Percentiles rank a stretch among this genome's conserved stretches.
phyloP scores from a whole-genome alignment of 2,113 vertebrate species.

The Cyprinus carpio region DNA sequence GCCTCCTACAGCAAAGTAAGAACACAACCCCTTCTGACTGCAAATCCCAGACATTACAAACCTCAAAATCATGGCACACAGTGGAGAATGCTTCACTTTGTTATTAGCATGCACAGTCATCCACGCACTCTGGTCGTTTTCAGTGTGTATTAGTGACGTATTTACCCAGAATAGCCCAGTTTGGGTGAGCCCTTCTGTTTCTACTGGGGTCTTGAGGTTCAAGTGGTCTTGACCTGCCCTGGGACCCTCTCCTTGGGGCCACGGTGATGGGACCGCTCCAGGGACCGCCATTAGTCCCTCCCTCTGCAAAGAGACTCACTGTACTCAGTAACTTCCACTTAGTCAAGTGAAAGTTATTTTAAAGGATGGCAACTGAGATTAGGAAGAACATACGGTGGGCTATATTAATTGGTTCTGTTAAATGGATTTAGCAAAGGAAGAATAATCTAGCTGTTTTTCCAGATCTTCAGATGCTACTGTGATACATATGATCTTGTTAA shows the following conservation, averaged over 20 bases:
- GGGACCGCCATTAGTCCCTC: slow-evolving; percentile 60
- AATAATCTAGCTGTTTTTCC: background rate
- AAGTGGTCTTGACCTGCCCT: slow-evolving; percentile 33
- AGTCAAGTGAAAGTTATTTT: slow-evolving; percentile 46
- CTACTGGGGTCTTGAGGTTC: slow-evolving; percentile 73
- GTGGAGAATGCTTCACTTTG: background rate
- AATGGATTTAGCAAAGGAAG: background rate
- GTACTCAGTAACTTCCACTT: slow-evolving; percentile 63
- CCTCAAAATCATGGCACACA: background rate
- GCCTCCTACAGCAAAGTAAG: background rate
- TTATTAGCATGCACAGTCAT: slow-evolving; percentile 17
- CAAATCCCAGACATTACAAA: slow-evolving; percentile 3
- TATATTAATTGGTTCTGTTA: background rate
- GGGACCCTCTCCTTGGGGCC: slow-evolving; percentile 61
- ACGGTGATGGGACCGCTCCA: slow-evolving; percentile 64
- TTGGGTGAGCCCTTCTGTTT: slow-evolving; percentile 79
- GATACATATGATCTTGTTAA: background rate
- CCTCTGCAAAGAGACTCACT: slow-evolving; percentile 75
- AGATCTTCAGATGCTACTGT: slow-evolving; percentile 9
- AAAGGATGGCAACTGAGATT: slow-evolving; percentile 52
- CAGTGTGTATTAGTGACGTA: slow-evolving; percentile 38
- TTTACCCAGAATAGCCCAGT: slow-evolving; percentile 77
- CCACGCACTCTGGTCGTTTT: background rate
- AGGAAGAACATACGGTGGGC: background rate
- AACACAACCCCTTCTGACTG: background rate